Evolutionary conservation across 2,888 invertebrate genomes (phyloP), one percentile per base, ranked within the genome.

Genomic region (Terebella lapidaria): DNA sequence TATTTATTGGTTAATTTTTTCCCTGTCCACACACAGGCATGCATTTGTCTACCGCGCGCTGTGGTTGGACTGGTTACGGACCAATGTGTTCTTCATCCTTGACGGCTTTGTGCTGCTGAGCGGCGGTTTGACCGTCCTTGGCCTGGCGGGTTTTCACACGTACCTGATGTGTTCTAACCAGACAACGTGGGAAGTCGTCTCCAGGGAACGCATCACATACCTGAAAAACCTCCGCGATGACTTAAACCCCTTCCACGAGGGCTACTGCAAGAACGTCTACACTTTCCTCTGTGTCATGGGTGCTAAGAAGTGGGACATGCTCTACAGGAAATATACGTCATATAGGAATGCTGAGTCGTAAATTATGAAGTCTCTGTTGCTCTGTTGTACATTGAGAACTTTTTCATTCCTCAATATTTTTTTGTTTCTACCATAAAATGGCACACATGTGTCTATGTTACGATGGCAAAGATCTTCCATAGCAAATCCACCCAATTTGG

Each of bases 151-250:
- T 51, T 75, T 79, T 60, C 81, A 81, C 66, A 71, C 74, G 18
- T 80, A 78, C 67, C 71, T 81, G 24, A 75, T 78, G 72, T 56
- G 71, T 15, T 71, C 66, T 59, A 78, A 78, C 58, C 62, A 72
- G 30, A 79, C 81, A 1, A 80, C 81, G 1, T 81, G 81, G 80
- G 81, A 81, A 65, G 69, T 71, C 20, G 72, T 75, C 1, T 76
- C 79, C 22, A 67, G 78, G 35, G 74, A 74, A 56, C 73, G 76
- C 63, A 81, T 81, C 57, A 76, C 79, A 3, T 80, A 81, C 67
- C 71, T 81, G 20, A 77, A 75, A 60, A 71, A 75, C 59, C 67
- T 79, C 10, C 74, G 73, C 42, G 70, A 73, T 22, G 74, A 75
- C 15, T 71, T 70, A 51, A 80, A 81, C 61, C 81, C 81, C 0